Evolutionary conservation across 1,140 invertebrate genomes (phyloP).

Genomic region (Zeugodacus cucurbitae): DNA sequence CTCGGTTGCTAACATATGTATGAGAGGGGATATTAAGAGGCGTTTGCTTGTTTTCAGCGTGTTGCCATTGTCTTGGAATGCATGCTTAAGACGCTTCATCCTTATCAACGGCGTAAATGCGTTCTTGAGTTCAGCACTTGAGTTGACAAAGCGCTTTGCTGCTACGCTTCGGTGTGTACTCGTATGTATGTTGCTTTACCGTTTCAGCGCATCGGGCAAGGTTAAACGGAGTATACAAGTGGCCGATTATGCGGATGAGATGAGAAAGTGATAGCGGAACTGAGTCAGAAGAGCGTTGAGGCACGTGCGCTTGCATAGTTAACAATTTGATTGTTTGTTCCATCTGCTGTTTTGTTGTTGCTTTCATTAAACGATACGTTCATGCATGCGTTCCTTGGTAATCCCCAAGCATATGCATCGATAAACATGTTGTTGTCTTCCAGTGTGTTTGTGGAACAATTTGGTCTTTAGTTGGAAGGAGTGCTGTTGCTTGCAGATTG

Average conservation of each 20-base stretch:
- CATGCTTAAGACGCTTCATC: constrained; percentile 25
- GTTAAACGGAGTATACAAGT: constrained; percentile 29
- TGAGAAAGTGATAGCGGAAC: constrained; percentile 36
- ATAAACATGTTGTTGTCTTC: too few species aligned
- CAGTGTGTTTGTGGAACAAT: too few species aligned
- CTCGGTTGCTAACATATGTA: background rate
- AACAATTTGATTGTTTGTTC: background rate
- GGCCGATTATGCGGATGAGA: constrained; percentile 18
- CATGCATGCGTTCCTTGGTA: background rate
- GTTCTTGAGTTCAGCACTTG: background rate
- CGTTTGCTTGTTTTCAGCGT: background rate
- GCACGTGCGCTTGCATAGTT: background rate
- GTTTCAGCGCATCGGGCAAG: background rate
- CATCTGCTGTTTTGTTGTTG: constrained; percentile 10
- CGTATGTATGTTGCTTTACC: background rate
- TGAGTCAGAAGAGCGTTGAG: background rate
- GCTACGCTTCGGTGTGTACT: too few species aligned
- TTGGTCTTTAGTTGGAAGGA: too few species aligned
- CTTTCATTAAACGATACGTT: background rate
- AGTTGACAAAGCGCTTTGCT: background rate
- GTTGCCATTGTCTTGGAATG: background rate
- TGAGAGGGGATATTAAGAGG: background rate
- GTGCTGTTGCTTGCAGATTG: too few species aligned
- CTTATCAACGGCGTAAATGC: constrained; percentile 26
- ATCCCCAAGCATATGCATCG: background rate